phyloP scores from a whole-genome alignment of 2,113 vertebrate genomes.

The Ginglymostoma cirratum region DNA sequence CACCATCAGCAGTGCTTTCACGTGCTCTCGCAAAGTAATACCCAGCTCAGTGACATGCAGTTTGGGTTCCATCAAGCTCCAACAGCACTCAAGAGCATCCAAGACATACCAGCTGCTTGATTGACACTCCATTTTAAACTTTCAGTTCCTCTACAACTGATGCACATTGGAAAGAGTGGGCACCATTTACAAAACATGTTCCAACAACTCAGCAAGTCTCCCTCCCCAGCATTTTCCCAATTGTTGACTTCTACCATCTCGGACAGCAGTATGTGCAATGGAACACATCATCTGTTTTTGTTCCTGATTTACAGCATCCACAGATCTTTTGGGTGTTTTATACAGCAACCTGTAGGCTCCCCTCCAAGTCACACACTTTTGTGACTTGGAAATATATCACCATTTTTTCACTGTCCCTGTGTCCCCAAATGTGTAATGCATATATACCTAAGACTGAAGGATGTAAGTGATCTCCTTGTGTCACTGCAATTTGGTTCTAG shows the following conservation, averaged over 20 bases:
- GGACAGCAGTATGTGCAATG: not conserved
- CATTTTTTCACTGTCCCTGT: not conserved
- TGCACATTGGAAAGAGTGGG: not conserved
- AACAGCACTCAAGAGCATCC: not conserved
- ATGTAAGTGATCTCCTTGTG: not conserved
- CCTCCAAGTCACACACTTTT: not conserved
- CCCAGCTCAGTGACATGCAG: too few relatives aligned
- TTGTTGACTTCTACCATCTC: not conserved
- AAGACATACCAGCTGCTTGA: not conserved
- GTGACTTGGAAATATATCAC: not conserved
- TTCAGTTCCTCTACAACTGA: not conserved
- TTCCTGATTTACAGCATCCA: too few relatives aligned
- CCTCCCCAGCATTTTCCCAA: not conserved
- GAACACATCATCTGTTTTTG: not conserved
- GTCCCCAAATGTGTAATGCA: not conserved
- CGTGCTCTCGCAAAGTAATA: too few relatives aligned
- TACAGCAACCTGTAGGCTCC: not conserved
- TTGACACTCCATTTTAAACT: not conserved
- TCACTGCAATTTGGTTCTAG: not conserved
- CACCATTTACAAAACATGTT: not conserved
- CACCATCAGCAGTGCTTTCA: too few relatives aligned
- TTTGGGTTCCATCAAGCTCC: too few relatives aligned
- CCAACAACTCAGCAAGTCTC: too few relatives aligned
- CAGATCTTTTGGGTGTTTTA: too few relatives aligned
- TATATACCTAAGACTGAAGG: not conserved